Evolutionary conservation across 1,140 invertebrate genomes (phyloP), one percentile per base, ranked within the genome.

Genomic region (Euwallacea fornicatus): DNA sequence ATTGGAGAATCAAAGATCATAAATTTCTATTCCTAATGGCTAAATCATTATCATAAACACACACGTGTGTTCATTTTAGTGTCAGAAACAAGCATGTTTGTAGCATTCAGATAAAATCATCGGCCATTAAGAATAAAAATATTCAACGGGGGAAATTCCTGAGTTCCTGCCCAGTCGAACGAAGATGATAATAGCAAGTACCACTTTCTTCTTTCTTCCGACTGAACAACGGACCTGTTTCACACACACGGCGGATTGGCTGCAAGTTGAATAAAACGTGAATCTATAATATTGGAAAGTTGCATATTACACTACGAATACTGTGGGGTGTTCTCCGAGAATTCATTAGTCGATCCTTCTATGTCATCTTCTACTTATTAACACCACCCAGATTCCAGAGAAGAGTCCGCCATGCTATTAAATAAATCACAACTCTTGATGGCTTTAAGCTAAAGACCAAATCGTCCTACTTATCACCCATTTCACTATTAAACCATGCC

Each of bases 141-240:
- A 33, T 33, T 33, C 21, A 33, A 33, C 21, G 4, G 21, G 21
- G 1, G 21, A 33, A 33, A 33, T 33, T 33, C 4, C 21, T 33
- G 21, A 33, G 4, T 33, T 33, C 21, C 21, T 33, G 21, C 21
- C 21, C 21, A 33, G 21, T 33, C 4, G 21, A 33, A 33, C 21
- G 21, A 33, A 33, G 21, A 33, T 33, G 21, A 33, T 33, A 33
- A 33, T 33, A 4, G 21, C 21, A 33, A 33, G 21, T 33, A 33
- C 21, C 21, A 56, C 47, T 55, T 66, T 55, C 64, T 66, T 42
- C 47, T 54, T 16, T 55, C 13, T 42, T 42, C 33, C 7, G 47
- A 67, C 4, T 16, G 50, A 59, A 67, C 65, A 75, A 75, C 74
- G 74, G 71, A 75, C 73, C 68, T 73, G 55, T 44, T 54, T 43